Conservation (phyloP, 2,888 invertebrate species). For the Diachrysia chrysitis region DNA sequence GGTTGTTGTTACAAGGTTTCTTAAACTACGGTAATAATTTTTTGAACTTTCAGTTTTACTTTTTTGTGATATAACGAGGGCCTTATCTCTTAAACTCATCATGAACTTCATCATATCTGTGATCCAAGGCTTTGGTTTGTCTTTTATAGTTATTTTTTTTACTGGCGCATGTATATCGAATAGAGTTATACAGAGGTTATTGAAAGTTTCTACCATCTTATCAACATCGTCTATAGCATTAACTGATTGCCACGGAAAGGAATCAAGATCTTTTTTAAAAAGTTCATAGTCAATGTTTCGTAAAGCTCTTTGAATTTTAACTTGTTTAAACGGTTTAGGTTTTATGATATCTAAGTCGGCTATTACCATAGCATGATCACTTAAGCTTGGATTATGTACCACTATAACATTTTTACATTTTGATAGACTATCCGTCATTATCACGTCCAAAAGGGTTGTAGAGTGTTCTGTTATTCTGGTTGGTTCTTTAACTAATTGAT, state of each 20-base stretch:
- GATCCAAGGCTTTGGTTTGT: not conserved
- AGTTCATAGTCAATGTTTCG: not conserved
- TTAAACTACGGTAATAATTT: not conserved
- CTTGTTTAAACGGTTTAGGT: not conserved
- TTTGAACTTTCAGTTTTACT: not conserved
- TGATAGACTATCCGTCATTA: not conserved
- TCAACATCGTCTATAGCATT: not conserved
- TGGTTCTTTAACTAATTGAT: not conserved
- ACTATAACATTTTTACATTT: not conserved
- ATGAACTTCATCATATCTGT: not conserved
- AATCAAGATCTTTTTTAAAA: not conserved
- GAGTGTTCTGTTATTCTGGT: not conserved
- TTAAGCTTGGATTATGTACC: not conserved
- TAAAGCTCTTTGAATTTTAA: not conserved
- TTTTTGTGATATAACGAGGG: not conserved
- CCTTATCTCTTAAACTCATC: not conserved
- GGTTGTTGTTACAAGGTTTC: not conserved
- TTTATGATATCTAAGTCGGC: not conserved
- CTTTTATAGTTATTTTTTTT: not conserved
- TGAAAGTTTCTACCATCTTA: not conserved
- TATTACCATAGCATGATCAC: not conserved
- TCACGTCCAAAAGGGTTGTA: not conserved
- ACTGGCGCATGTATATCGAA: not conserved
- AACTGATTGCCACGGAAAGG: not conserved
- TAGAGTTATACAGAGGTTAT: not conserved